phyloP scores from a whole-genome alignment of 2,113 vertebrate species.

The Chaetura pelagica region DNA sequence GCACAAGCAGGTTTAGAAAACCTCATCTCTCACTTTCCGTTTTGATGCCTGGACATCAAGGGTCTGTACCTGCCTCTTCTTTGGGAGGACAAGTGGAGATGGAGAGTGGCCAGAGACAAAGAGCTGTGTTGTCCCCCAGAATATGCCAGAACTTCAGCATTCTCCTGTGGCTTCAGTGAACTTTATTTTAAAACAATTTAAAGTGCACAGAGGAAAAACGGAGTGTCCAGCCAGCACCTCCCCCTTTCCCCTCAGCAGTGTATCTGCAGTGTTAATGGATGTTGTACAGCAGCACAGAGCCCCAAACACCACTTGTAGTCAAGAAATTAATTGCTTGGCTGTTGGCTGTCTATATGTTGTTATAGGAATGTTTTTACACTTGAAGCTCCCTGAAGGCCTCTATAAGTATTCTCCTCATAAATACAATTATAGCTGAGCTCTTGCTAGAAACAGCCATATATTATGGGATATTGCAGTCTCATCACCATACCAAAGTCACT shows the following conservation, averaged over 20 bases:
- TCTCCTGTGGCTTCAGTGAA: not conserved
- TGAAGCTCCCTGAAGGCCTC: constrained; percentile 63
- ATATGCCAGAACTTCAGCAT: not conserved
- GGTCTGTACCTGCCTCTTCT: not conserved
- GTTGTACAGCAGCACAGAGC: not conserved
- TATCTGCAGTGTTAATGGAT: constrained; percentile 23
- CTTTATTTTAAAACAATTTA: not conserved
- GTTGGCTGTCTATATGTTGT: constrained; percentile 68
- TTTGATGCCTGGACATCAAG: not conserved
- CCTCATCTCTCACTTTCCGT: not conserved
- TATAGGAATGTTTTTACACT: constrained; percentile 68
- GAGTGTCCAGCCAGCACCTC: not conserved
- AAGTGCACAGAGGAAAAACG: not conserved
- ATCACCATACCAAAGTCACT: constrained; percentile 68
- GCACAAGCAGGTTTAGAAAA: not conserved
- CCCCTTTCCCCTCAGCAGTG: not conserved
- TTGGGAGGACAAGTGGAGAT: not conserved
- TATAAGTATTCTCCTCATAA: constrained; percentile 74
- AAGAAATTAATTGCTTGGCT: constrained; percentile 67
- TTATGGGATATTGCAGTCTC: constrained; percentile 66
- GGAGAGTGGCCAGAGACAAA: not conserved
- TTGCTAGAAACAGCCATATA: constrained; percentile 68
- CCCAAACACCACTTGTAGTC: constrained; percentile 22
- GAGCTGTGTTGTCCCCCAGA: not conserved
- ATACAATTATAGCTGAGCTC: constrained; percentile 70